Evolutionary conservation across 2,113 vertebrate genomes (phyloP).

Genomic region (Pimephales promelas): DNA sequence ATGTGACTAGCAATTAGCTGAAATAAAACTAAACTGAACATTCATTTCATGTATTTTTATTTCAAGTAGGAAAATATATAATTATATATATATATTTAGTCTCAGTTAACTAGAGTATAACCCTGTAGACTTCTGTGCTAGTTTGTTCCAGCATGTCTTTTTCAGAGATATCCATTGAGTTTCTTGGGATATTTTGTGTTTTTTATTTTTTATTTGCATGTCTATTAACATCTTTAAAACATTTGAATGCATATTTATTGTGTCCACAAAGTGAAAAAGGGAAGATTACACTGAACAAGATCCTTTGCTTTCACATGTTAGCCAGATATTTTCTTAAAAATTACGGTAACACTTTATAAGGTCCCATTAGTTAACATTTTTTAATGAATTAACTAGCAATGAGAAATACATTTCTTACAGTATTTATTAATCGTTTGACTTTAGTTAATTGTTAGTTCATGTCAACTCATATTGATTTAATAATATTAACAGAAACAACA

Average conservation of each 20-base stretch:
- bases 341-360: too few relatives aligned
- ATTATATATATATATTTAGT: fast-evolving
- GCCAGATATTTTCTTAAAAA: too few relatives aligned
- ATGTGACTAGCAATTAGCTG: background rate
- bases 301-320: too few relatives aligned
- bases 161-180: background rate
- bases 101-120: background rate
- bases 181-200: background rate
- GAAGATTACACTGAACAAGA: too few relatives aligned
- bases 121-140: background rate
- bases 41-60: background rate
- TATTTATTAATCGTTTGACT: too few relatives aligned
- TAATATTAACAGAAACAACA: too few relatives aligned
- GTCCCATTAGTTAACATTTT: too few relatives aligned
- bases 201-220: background rate
- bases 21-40: background rate
- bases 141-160: background rate
- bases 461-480: too few relatives aligned
- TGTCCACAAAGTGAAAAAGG: background rate
- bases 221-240: background rate
- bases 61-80: background rate
- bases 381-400: too few relatives aligned
- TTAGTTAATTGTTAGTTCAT: too few relatives aligned
- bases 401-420: too few relatives aligned
- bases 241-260: background rate